A percentile compares a stretch with the other conserved stretches of the same genome.
These are phyloP conservation scores for Oreochromis niloticus DNA, from an alignment of 2,113 vertebrate species.

Conservation along the genomic window DNA sequence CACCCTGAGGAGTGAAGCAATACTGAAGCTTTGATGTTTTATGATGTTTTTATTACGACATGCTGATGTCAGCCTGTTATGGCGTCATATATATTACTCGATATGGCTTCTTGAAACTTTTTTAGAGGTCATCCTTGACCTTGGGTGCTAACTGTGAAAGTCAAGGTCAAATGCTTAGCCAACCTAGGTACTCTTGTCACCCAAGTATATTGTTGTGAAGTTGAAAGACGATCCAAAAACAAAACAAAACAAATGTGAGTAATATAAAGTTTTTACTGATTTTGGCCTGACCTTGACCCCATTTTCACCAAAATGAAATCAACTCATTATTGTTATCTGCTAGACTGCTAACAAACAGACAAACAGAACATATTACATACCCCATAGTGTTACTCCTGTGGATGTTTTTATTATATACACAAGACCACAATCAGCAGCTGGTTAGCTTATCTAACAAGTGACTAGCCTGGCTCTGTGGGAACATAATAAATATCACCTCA, in stretches of 20 bases:
- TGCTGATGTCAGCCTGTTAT: neutral
- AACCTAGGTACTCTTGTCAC: neutral
- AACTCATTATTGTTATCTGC: neutral
- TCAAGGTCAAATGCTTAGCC: neutral
- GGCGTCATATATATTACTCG: neutral
- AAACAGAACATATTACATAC: neutral
- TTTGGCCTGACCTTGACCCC: neutral
- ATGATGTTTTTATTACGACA: neutral
- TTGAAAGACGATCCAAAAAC: neutral
- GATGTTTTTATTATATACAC: neutral
- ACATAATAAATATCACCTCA: neutral
- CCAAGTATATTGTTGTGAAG: too few species aligned
- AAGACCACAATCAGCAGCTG: neutral
- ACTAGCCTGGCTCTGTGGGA: neutral
- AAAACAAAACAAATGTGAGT: neutral
- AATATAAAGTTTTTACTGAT: neutral
- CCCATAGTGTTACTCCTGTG: neutral
- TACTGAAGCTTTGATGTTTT: neutral
- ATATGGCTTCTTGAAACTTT: neutral
- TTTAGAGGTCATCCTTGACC: neutral
- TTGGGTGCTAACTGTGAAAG: neutral
- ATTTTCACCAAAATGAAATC: neutral
- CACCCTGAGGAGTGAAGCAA: neutral
- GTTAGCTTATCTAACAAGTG: neutral
- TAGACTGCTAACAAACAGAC: neutral